Percentiles rank a stretch among this genome's conserved stretches.
Evolutionary conservation across 1,140 invertebrate genomes (phyloP).

Genomic region (Periplaneta americana): DNA sequence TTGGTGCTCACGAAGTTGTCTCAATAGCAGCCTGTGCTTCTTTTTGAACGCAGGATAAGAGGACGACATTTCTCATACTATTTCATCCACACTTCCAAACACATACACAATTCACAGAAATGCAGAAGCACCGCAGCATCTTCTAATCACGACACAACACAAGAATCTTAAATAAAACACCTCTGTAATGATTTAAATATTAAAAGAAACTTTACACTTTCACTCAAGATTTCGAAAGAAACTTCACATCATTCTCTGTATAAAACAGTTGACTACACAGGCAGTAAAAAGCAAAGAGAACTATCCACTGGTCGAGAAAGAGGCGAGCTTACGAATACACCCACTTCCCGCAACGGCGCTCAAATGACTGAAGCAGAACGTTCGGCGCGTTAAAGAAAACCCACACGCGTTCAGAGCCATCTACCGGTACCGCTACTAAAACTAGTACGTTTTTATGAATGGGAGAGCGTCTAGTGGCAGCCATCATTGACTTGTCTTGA

Average conservation of each 20-base stretch:
- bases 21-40: neutral
- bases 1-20: too few species aligned
- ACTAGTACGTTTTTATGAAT: constrained; percentile 19
- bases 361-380: neutral
- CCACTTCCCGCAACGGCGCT: neutral
- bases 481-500: constrained; percentile 14
- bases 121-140: too few species aligned
- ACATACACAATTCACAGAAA: neutral
- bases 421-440: constrained; percentile 4
- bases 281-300: neutral
- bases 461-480: constrained; percentile 7
- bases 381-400: neutral
- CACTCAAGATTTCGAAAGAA: neutral
- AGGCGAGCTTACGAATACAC: neutral
- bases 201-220: neutral
- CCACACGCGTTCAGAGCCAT: neutral
- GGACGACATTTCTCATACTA: neutral
- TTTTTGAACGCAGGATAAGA: neutral
- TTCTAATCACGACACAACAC: neutral
- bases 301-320: neutral
- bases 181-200: too few species aligned
- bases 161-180: neutral
- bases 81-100: neutral
- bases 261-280: neutral
- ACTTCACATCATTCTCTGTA: neutral